Base-by-base conservation (phyloP, 64 coral and sea anemone species). In the Dendronephthya gigantea region DNA sequence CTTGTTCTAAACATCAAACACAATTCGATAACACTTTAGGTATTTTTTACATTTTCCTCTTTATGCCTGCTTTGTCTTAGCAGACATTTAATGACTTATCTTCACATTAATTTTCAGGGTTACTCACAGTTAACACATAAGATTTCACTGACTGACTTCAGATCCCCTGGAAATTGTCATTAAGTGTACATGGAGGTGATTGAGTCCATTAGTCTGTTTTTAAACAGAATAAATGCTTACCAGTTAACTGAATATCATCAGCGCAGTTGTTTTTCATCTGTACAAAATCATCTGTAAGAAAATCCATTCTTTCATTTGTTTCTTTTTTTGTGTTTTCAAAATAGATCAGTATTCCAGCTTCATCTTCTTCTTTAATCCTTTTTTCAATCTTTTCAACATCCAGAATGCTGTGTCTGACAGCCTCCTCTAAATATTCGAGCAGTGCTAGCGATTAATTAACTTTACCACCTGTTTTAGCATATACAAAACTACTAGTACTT, bases 201-300 rank as follows among this genome's bases (percentile, higher is more conserved):
- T n/a, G n/a, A n/a, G n/a, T n/a, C n/a, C n/a, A n/a, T n/a, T n/a
- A n/a, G n/a, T n/a, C n/a, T n/a, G n/a, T n/a, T n/a, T n/a, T n/a
- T n/a, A n/a, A n/a, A n/a, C n/a, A n/a, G n/a, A 28, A 12, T 36
- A 13, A 34, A 30, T 2, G 25, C 29, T 79, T 79, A 79, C 72
- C 72, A 79, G 72, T 79, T 12, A 79, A 34, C 32, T 79, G 32
- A 79, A 79, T 79, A 39, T 79, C 72, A 36, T 79, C 72, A 79
- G 30, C 72, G 32, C 72, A 79, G 36, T 79, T 35, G 2, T 35
- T 2, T 79, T 79, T 79, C 72, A 79, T 79, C 22, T 79, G 72
- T 36, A 28, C 32, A 79, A 79, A 79, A 19, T 79, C 72, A 6
- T 34, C 30, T 35, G 72, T 79, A 8, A 79, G 32, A 79, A 28